Conservation (phyloP, 2,113 vertebrate species). For the Mellivora capensis region DNA sequence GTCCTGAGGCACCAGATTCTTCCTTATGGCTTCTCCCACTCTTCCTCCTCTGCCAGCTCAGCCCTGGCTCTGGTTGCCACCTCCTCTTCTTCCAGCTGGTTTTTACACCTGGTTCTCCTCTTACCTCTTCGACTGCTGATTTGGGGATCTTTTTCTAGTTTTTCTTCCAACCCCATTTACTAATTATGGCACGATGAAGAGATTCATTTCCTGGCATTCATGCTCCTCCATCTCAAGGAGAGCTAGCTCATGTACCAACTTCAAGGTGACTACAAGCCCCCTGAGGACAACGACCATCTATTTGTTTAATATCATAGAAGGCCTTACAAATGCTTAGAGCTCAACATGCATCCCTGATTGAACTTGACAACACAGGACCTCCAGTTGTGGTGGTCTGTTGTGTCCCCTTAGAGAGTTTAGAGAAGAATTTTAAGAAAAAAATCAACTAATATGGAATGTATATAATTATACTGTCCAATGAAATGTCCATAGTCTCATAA, state of each 20-base stretch:
- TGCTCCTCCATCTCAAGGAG: not conserved
- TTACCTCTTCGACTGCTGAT: not conserved
- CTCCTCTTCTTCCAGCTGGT: not conserved
- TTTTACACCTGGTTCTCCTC: not conserved
- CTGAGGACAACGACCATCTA: not conserved
- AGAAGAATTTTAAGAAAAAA: not conserved
- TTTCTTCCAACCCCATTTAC: not conserved
- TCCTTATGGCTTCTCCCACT: not conserved
- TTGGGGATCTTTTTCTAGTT: not conserved
- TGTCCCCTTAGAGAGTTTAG: not conserved
- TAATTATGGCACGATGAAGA: not conserved
- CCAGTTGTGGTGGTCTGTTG: not conserved
- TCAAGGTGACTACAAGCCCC: not conserved
- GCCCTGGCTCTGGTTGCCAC: not conserved
- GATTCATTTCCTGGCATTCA: not conserved
- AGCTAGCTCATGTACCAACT: not conserved
- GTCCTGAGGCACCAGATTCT: not conserved
- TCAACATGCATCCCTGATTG: not conserved
- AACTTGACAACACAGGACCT: not conserved
- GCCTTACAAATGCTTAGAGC: not conserved
- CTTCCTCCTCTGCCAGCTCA: not conserved
- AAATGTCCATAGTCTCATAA: not conserved
- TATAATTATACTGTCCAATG: not conserved
- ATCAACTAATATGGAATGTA: not conserved
- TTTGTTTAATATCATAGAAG: not conserved